Base-by-base conservation (phyloP, 2,797 vertebrate species). In the Eutrigla gurnardus region DNA sequence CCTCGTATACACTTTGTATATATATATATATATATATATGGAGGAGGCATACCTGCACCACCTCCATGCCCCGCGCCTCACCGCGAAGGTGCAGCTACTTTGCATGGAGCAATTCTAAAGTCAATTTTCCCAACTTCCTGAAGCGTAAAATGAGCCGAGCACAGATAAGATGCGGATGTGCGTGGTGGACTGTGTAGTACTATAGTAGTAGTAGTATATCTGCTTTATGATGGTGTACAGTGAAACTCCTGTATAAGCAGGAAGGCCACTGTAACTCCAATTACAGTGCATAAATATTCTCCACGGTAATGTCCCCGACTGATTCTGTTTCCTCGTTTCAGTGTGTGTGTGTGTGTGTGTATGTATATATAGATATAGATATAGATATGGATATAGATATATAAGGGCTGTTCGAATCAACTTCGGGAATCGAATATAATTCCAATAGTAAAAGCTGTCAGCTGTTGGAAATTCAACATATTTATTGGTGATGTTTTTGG, bases 101-200 rank as follows among this genome's bases (percentile, higher is more conserved):
- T 93, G 91, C 92, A 93, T 93, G 81, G 84, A 90, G 86, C 88
- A 90, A 92, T 92, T 88, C 82, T 75, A 82, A 25, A 94, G 91
- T 93, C 93, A 92, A 94, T 95, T 95, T 93, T 91, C 91, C 77
- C 64, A 86, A 91, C 84, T 87, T 91, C 80, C 70, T 91, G 93
- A 93, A 89, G 93, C 88, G 70, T 87, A 95, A 95, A 95, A 95
- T 95, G 89, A 93, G 89, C 81, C 79, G 81, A 84, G 84, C 77
- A 55, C 58, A 89, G 91, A 94, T 93, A 93, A 93, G 90, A 93
- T 86, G 82, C 70, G 65, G 80, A 82, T 73, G 80, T 85, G 83
- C 86, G 81, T 86, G 69, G 82, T 86, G 75, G 78, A 84, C 83
- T 84, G 77, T 84, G 86, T 86, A 72, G 25, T 25, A 25, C 25